Conservation (phyloP, 2,888 invertebrate species). For the Drosophila borborema region DNA sequence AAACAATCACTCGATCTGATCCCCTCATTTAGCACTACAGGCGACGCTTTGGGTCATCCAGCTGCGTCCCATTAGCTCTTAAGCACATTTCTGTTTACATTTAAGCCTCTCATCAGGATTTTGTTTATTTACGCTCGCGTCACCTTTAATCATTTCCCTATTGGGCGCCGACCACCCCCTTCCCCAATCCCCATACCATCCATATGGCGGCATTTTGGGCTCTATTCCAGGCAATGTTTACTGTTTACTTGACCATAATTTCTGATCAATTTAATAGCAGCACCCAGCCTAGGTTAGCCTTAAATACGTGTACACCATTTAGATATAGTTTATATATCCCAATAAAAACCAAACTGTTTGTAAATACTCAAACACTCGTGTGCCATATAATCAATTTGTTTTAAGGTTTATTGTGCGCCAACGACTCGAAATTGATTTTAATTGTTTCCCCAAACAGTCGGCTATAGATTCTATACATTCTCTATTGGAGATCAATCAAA, state of each 20-base stretch:
- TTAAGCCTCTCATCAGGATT: conserved; percentile 49
- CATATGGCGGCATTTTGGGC: conserved; percentile 59
- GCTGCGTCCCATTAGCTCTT: conserved; percentile 45
- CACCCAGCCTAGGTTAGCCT: conserved; percentile 22
- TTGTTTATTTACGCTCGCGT: conserved; percentile 66
- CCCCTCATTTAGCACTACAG: conserved; percentile 17
- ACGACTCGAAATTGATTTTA: conserved; percentile 8
- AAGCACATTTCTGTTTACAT: conserved; percentile 56
- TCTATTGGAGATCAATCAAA: conserved; percentile 12
- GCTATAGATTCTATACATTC: not conserved
- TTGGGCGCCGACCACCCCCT: not conserved
- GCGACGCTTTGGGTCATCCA: conserved; percentile 29
- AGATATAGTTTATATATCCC: conserved; percentile 46
- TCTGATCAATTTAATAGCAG: conserved; percentile 35
- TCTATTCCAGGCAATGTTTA: conserved; percentile 21
- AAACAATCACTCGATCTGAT: conserved; percentile 12
- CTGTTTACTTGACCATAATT: conserved; percentile 54
- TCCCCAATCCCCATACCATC: not conserved
- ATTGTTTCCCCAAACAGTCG: conserved; percentile 9
- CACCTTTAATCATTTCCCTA: conserved; percentile 60
- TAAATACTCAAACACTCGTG: conserved; percentile 22
- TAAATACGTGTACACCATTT: conserved; percentile 35
- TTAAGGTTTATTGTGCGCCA: conserved; percentile 31
- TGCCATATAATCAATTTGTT: conserved; percentile 8
- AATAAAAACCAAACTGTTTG: conserved; percentile 56